Base-by-base conservation (phyloP, 2,797 vertebrate genomes). In the Sphaeramia orbicularis region DNA sequence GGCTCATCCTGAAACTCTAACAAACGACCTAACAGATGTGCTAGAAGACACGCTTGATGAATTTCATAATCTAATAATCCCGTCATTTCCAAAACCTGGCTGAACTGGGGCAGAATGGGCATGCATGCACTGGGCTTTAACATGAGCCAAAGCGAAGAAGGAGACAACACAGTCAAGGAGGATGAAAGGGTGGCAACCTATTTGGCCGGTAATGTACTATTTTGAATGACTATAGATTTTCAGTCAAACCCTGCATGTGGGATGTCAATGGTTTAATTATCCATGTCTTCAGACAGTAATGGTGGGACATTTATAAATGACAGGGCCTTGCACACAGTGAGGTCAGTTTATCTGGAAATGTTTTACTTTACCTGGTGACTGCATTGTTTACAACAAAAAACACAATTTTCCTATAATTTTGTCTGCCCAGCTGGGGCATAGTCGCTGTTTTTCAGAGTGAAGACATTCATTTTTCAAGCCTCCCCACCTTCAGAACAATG, bases 211-310 rank as follows among this genome's bases (percentile, higher is more conserved):
- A 85, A 90, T 90, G 76, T 83, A 58, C 69, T 78, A 41, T 88
- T 90, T 83, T 83, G 74, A 89, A 90, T 72, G 65, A 41, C 35
- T 80, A 88, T 86, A 52, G 86, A 90, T 90, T 91, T 89, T 65
- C 72, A 88, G 71, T 91, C 82, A 85, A 71, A 74, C 53, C 53
- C 42, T 70, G 19, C 80, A 84, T 49, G 70, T 63, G 68, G 49
- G 21, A 60, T 71, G 80, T 82, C 84, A 75, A 63, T 80, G 67
- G 77, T 83, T 77, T 89, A 87, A 92, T 91, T 82, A 80, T 78
- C 74, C 18, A 6, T 74, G 63, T 74, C 74, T 55, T 72, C 45
- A 69, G 65, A 83, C 54, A 68, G 55, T 65, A 71, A 88, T 72
- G 60, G 73, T 70, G 82, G 77, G 86, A 86, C 68, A 16, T 79